Evolutionary conservation across 1,140 invertebrate species (phyloP).

Genomic region (Habropoda laboriosa): DNA sequence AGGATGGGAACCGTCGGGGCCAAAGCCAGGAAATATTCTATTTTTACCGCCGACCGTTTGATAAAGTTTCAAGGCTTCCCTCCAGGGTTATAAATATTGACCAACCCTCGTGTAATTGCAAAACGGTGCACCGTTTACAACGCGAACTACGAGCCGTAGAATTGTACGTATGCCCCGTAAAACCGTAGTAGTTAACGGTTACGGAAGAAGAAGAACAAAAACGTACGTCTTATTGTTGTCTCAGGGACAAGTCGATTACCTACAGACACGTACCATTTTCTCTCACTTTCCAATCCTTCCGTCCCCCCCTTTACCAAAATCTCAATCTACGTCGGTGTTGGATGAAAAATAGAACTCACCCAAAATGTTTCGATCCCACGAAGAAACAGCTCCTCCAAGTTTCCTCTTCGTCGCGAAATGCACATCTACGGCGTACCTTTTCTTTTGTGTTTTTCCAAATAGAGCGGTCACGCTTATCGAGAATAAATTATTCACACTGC

Average conservation of each 20-base stretch:
- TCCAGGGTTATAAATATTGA: not conserved
- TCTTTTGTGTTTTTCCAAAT: too few species aligned
- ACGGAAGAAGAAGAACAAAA: too few species aligned
- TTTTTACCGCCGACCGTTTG: conserved; percentile 40
- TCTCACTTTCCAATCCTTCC: too few species aligned
- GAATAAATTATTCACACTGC: not conserved
- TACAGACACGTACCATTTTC: too few species aligned
- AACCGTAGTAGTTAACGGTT: too few species aligned
- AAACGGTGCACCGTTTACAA: not conserved
- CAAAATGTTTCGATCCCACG: conserved; percentile 15
- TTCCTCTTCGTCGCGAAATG: not conserved
- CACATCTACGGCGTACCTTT: too few species aligned
- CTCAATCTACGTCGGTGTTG: too few species aligned
- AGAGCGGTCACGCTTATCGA: not conserved
- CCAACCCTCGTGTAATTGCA: not conserved
- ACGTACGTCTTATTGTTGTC: too few species aligned
- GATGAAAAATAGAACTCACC: conserved; percentile 36
- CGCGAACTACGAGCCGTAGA: not conserved
- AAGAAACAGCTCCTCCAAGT: not conserved
- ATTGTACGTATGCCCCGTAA: not conserved
- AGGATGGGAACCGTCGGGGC: conserved; percentile 49
- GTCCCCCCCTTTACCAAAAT: too few species aligned
- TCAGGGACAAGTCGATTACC: not conserved
- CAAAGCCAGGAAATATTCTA: conserved; percentile 36
- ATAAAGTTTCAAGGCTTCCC: conserved; percentile 14